Evolutionary conservation across 2,888 invertebrate genomes (phyloP).

Genomic region (Leucophenga montana): DNA sequence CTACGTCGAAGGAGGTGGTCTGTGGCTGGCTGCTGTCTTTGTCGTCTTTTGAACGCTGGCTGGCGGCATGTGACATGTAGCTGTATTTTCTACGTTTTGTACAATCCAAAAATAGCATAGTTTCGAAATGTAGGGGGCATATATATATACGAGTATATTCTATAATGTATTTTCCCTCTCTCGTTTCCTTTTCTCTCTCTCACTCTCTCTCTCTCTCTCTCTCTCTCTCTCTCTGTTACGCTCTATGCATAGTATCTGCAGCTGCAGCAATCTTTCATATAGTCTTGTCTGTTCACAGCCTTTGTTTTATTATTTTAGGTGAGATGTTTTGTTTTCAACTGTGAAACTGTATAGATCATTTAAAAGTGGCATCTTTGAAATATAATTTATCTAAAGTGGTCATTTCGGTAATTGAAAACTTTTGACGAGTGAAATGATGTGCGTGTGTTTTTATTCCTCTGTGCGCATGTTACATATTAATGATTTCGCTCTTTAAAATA

Average conservation of each 20-base stretch:
- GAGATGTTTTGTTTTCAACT: slow-evolving; percentile 14
- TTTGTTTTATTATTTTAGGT: slow-evolving; percentile 20
- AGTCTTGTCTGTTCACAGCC: background rate
- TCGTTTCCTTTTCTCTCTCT: slow-evolving; percentile 12
- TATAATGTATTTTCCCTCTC: background rate
- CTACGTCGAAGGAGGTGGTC: background rate
- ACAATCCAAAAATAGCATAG: slow-evolving; percentile 25
- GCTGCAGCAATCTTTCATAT: background rate
- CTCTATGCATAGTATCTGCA: background rate
- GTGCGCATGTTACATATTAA: no score
- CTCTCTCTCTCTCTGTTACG: slow-evolving; percentile 25
- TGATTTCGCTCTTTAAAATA: no score
- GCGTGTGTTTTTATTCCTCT: no score
- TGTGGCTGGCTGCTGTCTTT: background rate
- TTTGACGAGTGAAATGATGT: background rate
- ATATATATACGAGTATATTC: background rate
- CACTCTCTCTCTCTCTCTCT: slow-evolving; percentile 21
- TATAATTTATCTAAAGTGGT: slow-evolving; percentile 13
- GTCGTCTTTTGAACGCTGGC: background rate
- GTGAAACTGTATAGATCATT: slow-evolving; percentile 14
- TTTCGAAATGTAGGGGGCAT: slow-evolving; percentile 23
- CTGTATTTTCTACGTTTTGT: slow-evolving; percentile 11
- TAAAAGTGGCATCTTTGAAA: background rate
- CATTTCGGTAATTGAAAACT: slow-evolving; percentile 5
- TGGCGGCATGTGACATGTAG: slow-evolving; percentile 6